These are phyloP conservation scores for Elymnias hypermnestra DNA, from an alignment of 1,140 invertebrate species.

Conservation along the genomic window DNA sequence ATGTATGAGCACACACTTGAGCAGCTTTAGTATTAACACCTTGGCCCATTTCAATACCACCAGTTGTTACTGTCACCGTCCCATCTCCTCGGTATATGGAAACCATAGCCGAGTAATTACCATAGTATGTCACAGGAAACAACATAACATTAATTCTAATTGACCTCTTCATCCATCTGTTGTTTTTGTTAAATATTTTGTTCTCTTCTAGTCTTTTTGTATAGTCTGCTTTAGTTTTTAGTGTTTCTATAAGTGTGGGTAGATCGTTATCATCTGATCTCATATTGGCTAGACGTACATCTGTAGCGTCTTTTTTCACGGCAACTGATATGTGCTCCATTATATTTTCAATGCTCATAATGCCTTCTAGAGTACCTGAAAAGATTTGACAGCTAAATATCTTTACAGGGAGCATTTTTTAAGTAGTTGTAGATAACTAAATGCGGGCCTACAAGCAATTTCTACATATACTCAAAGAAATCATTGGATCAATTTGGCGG, in stretches of 20 bases:
- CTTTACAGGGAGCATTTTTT: too few relatives aligned
- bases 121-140: constrained; percentile 77
- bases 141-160: constrained; percentile 81
- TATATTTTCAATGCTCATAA: constrained; percentile 84
- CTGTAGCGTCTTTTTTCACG: constrained; percentile 81
- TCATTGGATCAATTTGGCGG: too few relatives aligned
- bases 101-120: constrained; percentile 78
- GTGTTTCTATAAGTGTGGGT: constrained; percentile 42
- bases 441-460: too few relatives aligned
- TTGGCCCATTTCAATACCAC: constrained; percentile 90
- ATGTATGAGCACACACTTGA: constrained; percentile 84
- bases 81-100: constrained; percentile 86
- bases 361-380: constrained; percentile 78
- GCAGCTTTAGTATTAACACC: constrained; percentile 80
- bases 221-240: constrained; percentile 73
- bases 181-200: constrained; percentile 79
- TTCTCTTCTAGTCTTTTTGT: constrained; percentile 75
- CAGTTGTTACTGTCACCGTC: constrained; percentile 84
- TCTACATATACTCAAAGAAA: too few relatives aligned
- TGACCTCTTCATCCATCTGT: constrained; percentile 87
- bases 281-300: constrained; percentile 82
- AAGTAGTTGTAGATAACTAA: too few relatives aligned
- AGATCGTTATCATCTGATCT: constrained; percentile 56
- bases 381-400: neutral
- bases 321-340: constrained; percentile 88